These are phyloP conservation scores for Clepsis dumicolana DNA, from an alignment of 2,888 invertebrate genomes.

Conservation along the genomic window DNA sequence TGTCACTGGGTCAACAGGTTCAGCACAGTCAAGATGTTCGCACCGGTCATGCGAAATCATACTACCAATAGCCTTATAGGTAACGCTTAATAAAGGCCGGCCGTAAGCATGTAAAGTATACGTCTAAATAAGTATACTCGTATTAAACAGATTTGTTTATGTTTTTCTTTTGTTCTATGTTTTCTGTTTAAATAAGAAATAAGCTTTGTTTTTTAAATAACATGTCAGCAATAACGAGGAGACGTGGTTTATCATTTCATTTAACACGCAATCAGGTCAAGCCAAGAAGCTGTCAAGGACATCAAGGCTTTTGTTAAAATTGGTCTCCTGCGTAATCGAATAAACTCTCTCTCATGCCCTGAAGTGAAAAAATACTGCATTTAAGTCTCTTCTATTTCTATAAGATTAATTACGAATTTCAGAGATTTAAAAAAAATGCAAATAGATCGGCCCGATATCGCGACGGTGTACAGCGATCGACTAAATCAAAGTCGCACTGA, in stretches of 20 bases:
- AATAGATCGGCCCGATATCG: no score
- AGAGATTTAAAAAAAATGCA: no score
- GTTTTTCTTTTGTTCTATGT: not conserved
- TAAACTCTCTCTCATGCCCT: no score
- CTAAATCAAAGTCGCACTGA: conserved; percentile 1
- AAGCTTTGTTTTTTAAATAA: conserved; percentile 55
- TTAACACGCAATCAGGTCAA: conserved; percentile 10
- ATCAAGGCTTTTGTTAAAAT: not conserved
- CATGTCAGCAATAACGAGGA: conserved; percentile 56
- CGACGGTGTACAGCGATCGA: no score
- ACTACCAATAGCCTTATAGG: conserved; percentile 42
- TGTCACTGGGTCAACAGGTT: conserved; percentile 71
- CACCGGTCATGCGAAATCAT: conserved; percentile 55
- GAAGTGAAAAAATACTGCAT: no score
- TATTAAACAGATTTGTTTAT: not conserved
- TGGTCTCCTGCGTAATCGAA: conserved; percentile 10
- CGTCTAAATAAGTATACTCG: not conserved
- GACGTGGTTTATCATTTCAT: conserved; percentile 17
- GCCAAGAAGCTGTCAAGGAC: not conserved
- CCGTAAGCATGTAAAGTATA: not conserved
- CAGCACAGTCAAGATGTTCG: conserved; percentile 64
- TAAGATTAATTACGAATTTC: no score
- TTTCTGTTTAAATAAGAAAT: not conserved
- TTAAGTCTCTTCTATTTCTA: no score
- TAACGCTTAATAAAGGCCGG: conserved; percentile 2